Conservation (phyloP, 2,113 vertebrate species). For the Bettongia penicillata region DNA sequence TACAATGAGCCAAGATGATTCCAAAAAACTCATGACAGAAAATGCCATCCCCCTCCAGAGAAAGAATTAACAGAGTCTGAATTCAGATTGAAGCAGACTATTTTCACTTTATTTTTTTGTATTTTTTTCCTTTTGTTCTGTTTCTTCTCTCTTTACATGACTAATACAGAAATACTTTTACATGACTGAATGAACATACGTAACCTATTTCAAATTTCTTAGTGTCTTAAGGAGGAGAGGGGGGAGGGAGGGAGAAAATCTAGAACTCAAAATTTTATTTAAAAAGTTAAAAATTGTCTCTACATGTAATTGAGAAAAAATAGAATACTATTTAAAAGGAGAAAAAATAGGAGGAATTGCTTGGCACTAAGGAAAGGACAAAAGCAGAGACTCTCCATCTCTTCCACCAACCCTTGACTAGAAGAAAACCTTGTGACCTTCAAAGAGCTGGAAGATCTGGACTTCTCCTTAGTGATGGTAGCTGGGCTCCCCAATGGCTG, state of each 20-base stretch:
- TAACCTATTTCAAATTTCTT: too few species aligned
- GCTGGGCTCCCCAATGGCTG: background rate
- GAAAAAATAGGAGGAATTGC: background rate
- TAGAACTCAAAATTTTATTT: background rate
- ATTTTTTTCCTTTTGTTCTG: background rate
- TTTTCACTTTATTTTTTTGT: background rate
- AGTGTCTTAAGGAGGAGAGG: too few species aligned
- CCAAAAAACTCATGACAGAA: background rate
- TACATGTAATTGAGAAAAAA: background rate
- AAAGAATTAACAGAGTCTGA: background rate
- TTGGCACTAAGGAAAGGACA: background rate
- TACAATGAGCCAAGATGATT: background rate
- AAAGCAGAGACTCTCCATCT: background rate
- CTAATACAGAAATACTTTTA: background rate
- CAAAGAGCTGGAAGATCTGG: background rate
- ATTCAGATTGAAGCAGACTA: background rate
- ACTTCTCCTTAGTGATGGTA: background rate
- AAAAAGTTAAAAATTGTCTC: background rate
- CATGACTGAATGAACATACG: too few species aligned
- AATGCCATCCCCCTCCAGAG: background rate
- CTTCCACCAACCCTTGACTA: background rate
- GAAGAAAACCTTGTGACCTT: background rate
- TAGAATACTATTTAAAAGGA: background rate
- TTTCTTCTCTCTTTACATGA: background rate
- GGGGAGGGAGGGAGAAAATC: background rate